Evolutionary conservation across 2,113 vertebrate genomes (phyloP).

Genomic region (Zosterops japonicus): DNA sequence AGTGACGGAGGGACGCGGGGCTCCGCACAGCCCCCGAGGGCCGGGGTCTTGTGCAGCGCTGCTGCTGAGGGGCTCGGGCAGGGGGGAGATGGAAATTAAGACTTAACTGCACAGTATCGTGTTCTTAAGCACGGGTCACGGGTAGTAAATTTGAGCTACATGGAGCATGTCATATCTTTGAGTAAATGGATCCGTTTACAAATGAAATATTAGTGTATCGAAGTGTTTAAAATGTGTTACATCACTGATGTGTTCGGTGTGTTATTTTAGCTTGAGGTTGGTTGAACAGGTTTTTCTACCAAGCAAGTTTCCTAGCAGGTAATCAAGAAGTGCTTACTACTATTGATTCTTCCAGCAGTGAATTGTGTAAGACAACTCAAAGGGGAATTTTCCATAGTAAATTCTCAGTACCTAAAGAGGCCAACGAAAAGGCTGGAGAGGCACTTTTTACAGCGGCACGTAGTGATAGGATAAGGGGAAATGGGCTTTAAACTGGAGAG

Average conservation of each 20-base stretch:
- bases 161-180: not conserved
- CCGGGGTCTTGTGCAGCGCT: not conserved
- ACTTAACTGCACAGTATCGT: fast-evolving
- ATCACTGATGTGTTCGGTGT: not conserved
- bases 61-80: not conserved
- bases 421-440: not conserved
- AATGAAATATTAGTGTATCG: too few relatives aligned
- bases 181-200: not conserved
- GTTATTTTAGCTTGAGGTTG: not conserved
- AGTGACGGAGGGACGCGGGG: not conserved
- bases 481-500: not conserved
- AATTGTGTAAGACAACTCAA: fast-evolving
- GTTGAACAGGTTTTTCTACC: not conserved
- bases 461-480: too few relatives aligned
- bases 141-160: fast-evolving
- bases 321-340: not conserved
- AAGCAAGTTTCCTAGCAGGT: not conserved
- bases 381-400: not conserved
- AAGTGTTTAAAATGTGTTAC: not conserved
- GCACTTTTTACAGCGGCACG: not conserved
- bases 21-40: not conserved
- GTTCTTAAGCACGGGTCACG: not conserved
- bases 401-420: not conserved
- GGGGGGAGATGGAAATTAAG: not conserved
- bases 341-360: not conserved